Conservation (phyloP, 2,888 invertebrate genomes). For the Pandemis corylana region DNA sequence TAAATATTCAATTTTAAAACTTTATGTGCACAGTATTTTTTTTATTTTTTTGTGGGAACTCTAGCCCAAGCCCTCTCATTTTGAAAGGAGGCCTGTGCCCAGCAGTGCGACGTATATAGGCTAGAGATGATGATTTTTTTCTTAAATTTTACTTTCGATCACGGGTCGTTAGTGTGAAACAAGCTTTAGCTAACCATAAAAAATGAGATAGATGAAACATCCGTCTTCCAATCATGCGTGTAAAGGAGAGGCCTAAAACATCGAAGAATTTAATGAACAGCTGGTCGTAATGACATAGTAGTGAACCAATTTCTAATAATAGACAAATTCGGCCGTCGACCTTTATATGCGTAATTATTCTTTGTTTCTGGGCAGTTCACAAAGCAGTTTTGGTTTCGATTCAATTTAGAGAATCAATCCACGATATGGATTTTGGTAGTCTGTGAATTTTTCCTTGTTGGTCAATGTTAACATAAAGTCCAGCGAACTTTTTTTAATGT, state of each 20-base stretch:
- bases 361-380: not conserved
- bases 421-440: no score
- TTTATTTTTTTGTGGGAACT: no score
- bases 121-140: no score
- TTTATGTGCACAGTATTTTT: no score
- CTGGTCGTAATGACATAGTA: conserved; percentile 13
- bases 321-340: conserved; percentile 2
- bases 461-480: no score
- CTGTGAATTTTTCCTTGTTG: no score
- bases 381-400: not conserved
- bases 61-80: no score
- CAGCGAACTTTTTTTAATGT: no score
- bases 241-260: conserved; percentile 27
- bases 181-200: conserved; percentile 2
- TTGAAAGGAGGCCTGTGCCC: no score
- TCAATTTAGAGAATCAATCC: not conserved
- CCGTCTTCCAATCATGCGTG: conserved; percentile 17
- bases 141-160: not conserved
- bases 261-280: conserved; percentile 16
- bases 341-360: not conserved
- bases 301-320: conserved; percentile 26
- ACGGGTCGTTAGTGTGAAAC: not conserved
- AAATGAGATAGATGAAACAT: conserved; percentile 10
- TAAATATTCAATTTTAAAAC: no score
- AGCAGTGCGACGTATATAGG: no score